Base-by-base conservation (phyloP, 2,888 invertebrate genomes). In the Atethmia centrago region DNA sequence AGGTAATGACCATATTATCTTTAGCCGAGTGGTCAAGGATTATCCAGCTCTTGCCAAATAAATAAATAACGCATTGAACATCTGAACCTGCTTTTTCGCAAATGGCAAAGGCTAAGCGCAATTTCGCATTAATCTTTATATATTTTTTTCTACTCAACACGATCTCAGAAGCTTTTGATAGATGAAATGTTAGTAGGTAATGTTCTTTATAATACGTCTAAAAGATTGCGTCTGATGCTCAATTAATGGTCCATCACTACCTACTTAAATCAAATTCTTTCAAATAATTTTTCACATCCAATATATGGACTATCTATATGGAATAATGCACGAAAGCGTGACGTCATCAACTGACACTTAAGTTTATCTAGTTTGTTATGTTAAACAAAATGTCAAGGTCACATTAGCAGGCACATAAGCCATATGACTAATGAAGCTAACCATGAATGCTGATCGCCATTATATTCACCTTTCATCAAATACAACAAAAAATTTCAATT, bases 311-410 rank as follows among this genome's bases (percentile, higher is more conserved):
- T 77, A 55, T 63, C 14, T 19, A 28, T 67, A 79, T 67, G 8
- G 55, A 62, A 79, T 28, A 0, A 51, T 62, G 3, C 47, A 75
- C 49, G 59, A 69, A 61, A 70, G 12, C 19, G 4, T 55, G 59
- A 77, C 64, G 63, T 65, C 67, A 77, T 40, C 31, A 51, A 61
- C 19, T 12, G 14, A n/a, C 40, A n/a, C n/a, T n/a, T n/a, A 71
- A 28, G 14, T 70, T 56, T 51, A 45, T 58, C 12, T 28, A 53
- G 19, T 65, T 68, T 25, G 25, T 21, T 69, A 58, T n/a, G 31
- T 16, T 62, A 62, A 69, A 62, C 58, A 58, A 1, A 53, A 56
- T 53, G n/a, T 69, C 45, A 14, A 59, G 59, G 71, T 73, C 36
- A 73, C 9, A n/a, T 49, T 14, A 56, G 31, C 36, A 5, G 36